phyloP scores from a whole-genome alignment of 2,797 vertebrate species.

The Oophaga sylvatica region DNA sequence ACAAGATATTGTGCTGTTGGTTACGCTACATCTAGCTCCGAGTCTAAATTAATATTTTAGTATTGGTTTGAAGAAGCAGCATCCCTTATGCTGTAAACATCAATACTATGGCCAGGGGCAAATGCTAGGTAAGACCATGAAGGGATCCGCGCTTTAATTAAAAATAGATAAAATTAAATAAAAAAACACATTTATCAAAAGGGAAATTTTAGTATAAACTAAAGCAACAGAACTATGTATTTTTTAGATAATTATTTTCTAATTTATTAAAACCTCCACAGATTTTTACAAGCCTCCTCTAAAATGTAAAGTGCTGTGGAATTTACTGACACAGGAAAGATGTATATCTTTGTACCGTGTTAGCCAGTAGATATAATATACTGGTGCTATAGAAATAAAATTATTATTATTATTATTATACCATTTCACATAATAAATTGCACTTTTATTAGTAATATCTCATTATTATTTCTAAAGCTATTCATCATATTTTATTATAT shows the following conservation, averaged over 20 bases:
- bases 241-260: not conserved
- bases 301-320: too few relatives aligned
- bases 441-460: not conserved
- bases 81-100: constrained; percentile 8
- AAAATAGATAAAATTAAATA: not conserved
- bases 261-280: not conserved
- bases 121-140: not conserved
- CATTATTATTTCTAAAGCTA: not conserved
- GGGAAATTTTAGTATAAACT: not conserved
- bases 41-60: constrained; percentile 48
- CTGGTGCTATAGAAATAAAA: too few relatives aligned
- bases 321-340: too few relatives aligned
- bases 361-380: too few relatives aligned
- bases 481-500: not conserved
- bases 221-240: not conserved
- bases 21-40: constrained; percentile 18
- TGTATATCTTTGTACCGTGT: too few relatives aligned
- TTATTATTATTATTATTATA: not conserved
- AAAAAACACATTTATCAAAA: not conserved
- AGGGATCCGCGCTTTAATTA: not conserved
- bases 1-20: constrained; percentile 40
- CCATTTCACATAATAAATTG: not conserved
- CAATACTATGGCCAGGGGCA: constrained; percentile 1
- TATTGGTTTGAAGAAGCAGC: constrained; percentile 10
- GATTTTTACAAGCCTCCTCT: not conserved